Percentiles rank a stretch among this genome's conserved stretches.
phyloP scores from a whole-genome alignment of 2,888 invertebrate genomes.

The Eupithecia exiguata region DNA sequence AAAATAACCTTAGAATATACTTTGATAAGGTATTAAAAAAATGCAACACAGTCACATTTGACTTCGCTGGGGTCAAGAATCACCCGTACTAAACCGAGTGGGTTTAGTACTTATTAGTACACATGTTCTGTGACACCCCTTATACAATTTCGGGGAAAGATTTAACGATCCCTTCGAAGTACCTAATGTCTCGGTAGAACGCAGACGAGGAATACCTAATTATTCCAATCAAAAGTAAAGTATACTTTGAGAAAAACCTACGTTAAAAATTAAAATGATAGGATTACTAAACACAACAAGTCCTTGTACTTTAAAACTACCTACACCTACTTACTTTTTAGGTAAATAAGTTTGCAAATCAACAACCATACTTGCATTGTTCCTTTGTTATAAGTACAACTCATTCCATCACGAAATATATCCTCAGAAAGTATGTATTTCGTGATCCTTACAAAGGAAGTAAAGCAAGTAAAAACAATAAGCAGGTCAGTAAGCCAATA shows the following conservation, averaged over 20 bases:
- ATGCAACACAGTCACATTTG: neutral
- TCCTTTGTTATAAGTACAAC: neutral
- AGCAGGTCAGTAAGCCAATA: conserved; percentile 1
- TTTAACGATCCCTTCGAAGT: neutral
- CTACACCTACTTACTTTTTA: neutral
- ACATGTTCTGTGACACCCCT: neutral
- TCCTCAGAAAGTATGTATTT: neutral
- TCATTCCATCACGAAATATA: neutral
- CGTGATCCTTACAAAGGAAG: neutral
- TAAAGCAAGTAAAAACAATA: conserved; percentile 1
- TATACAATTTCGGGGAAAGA: neutral
- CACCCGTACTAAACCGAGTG: too few species aligned
- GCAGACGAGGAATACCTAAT: neutral
- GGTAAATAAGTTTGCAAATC: neutral
- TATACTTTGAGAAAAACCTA: neutral
- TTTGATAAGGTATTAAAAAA: neutral
- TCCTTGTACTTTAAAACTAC: neutral
- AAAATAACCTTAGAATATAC: too few species aligned
- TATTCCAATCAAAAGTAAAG: neutral
- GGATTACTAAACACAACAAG: neutral
- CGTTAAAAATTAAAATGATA: too few species aligned
- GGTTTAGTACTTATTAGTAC: too few species aligned
- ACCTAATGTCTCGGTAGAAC: too few species aligned
- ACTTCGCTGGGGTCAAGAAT: neutral
- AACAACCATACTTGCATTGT: neutral